Percentiles rank a stretch among this genome's conserved stretches.
Evolutionary conservation across 2,888 invertebrate species (phyloP).

Genomic region (Cotesia congregata): DNA sequence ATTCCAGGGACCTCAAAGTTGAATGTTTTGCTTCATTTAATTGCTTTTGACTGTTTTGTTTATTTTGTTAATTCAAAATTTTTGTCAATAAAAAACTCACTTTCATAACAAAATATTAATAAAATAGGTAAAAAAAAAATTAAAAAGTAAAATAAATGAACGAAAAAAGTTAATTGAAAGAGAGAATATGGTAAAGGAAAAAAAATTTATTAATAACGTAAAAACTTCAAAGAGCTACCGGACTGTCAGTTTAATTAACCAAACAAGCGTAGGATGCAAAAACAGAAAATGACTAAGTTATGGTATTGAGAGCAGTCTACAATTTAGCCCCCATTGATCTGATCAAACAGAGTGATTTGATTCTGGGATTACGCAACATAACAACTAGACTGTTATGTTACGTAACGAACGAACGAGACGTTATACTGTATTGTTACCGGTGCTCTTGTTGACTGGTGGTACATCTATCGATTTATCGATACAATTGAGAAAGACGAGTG

Average conservation of each 20-base stretch:
- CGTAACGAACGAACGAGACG: conserved; percentile 26
- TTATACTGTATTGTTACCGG: neutral
- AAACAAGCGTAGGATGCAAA: neutral
- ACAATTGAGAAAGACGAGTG: conserved; percentile 15
- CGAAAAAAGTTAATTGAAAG: neutral
- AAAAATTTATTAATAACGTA: neutral
- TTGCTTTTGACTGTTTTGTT: too few species aligned
- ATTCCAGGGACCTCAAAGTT: too few species aligned
- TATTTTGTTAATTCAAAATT: neutral
- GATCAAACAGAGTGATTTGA: conserved; percentile 30
- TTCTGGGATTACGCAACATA: conserved; percentile 36
- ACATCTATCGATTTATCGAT: conserved; percentile 30
- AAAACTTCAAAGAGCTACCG: neutral
- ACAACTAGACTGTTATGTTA: conserved; percentile 35
- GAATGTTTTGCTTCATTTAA: too few species aligned
- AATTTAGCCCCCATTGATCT: conserved; percentile 16
- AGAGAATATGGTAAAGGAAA: neutral
- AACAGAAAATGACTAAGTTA: neutral
- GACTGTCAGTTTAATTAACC: neutral
- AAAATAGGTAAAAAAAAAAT: neutral
- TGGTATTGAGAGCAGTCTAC: neutral
- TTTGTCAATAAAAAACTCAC: neutral
- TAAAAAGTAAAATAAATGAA: too few species aligned
- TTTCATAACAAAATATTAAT: neutral
- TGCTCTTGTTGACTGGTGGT: conserved; percentile 4